Conservation (phyloP, 2,888 invertebrate species). For the Hemaris fuciformis region DNA sequence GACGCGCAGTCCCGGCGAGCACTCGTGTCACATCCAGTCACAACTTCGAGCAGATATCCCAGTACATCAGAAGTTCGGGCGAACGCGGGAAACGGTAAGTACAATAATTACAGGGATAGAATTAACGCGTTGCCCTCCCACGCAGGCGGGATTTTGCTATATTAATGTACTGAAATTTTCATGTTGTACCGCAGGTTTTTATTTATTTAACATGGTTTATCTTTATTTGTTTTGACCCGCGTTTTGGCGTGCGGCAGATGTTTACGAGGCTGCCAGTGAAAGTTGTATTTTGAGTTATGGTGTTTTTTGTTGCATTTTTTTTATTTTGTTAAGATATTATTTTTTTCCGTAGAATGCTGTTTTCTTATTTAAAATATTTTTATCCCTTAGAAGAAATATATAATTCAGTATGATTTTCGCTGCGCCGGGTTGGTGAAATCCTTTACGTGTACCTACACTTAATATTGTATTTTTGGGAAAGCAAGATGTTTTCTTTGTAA, state of each 20-base stretch:
- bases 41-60: background rate
- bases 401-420: background rate
- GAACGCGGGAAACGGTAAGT: conserved; percentile 71
- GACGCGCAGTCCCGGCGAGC: conserved; percentile 53
- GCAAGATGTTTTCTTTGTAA: too few species aligned
- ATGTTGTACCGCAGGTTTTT: background rate
- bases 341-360: too few species aligned
- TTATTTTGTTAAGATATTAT: background rate
- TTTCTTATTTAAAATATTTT: background rate
- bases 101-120: conserved; percentile 31
- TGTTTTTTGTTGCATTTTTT: background rate
- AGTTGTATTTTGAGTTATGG: background rate
- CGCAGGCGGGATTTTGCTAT: conserved; percentile 17
- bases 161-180: conserved; percentile 5
- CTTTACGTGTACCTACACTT: too few species aligned
- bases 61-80: conserved; percentile 30
- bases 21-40: conserved; percentile 39
- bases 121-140: conserved; percentile 21
- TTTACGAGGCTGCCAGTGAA: background rate
- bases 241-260: conserved; percentile 7
- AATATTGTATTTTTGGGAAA: too few species aligned
- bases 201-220: background rate
- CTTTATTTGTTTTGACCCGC: background rate
- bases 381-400: background rate
- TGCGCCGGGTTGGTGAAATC: background rate